These are phyloP conservation scores for Peromyscus attwateri DNA, from an alignment of 2,797 vertebrate genomes.

Conservation along the genomic window DNA sequence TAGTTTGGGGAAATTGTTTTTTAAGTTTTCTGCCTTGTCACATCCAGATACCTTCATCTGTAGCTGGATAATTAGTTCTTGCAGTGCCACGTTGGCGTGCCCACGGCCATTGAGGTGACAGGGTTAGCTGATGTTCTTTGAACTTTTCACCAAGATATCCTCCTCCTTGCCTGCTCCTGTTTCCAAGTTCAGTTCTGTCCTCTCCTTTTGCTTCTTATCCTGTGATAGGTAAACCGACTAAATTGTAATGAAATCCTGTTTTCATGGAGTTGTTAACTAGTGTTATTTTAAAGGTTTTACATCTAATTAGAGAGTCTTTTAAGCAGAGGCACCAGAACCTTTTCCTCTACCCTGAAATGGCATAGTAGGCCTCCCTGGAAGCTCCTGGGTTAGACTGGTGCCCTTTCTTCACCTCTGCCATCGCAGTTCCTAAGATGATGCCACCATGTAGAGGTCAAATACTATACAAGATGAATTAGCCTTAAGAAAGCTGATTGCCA, in stretches of 20 bases:
- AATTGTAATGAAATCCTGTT: conserved; percentile 13
- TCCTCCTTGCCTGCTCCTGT: neutral
- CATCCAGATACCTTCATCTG: neutral
- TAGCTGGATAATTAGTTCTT: neutral
- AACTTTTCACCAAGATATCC: neutral
- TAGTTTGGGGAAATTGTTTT: neutral
- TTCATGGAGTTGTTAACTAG: conserved; percentile 25
- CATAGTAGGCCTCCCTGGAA: neutral
- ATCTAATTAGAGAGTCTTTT: conserved; percentile 5
- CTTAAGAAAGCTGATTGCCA: neutral
- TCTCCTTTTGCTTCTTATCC: neutral
- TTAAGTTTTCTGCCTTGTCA: neutral
- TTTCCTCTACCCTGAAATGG: neutral
- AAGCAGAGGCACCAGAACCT: neutral
- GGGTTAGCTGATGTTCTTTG: neutral
- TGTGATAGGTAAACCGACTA: neutral
- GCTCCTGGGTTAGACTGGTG: neutral
- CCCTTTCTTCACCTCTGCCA: neutral
- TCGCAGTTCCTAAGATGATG: neutral
- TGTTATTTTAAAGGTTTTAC: neutral
- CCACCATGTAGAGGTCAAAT: neutral
- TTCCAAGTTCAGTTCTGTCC: neutral
- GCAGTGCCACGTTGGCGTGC: neutral
- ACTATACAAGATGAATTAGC: neutral
- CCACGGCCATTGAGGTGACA: neutral